Evolutionary conservation across 2,113 vertebrate species (phyloP), one percentile per base, ranked within the genome.

Genomic region (Pogonocichla stellata): DNA sequence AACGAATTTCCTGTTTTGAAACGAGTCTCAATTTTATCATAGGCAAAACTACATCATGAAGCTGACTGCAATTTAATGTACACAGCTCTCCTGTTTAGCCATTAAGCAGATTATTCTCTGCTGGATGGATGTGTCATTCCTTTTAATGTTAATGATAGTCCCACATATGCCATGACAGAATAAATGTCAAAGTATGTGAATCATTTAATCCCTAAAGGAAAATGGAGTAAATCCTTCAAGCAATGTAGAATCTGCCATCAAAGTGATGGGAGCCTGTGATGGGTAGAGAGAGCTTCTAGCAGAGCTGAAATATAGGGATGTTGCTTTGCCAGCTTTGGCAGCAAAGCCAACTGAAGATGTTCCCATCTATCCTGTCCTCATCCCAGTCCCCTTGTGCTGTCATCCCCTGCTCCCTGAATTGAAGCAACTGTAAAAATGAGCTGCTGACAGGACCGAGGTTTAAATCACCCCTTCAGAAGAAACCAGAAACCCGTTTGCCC

Each of bases 1-100:
- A 95, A 81, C 25, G 64, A 34, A 91, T 87, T 71, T 94, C 61
- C 57, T 67, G 47, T 56, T 87, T 91, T 71, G 61, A 89, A 93
- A 94, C 10, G 0, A 62, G 38, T 61, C 47, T 92, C 42, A 12
- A 4, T 66, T 88, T 86, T 77, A 36, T 86, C 42, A 42, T 26
- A 38, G 38, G 38, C 14, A 80, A 86, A 83, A 38, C 51, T 62
- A n/a, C 17, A 80, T 61, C 42, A 45, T 0, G 1, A 69, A 84
- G 40, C 29, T 79, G 57, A 64, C 81, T 93, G 43, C 53, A 62
- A 19, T 79, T 67, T 73, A 77, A 78, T 3, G 3, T 51, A 79
- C 48, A 70, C 43, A 65, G 57, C 70, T 90, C 81, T 94, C 73
- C 57, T 81, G 38, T 89, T 75, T 58, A 91, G 66, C 84, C 57